phyloP scores from a whole-genome alignment of 2,888 invertebrate species.

The Pteria penguin region DNA sequence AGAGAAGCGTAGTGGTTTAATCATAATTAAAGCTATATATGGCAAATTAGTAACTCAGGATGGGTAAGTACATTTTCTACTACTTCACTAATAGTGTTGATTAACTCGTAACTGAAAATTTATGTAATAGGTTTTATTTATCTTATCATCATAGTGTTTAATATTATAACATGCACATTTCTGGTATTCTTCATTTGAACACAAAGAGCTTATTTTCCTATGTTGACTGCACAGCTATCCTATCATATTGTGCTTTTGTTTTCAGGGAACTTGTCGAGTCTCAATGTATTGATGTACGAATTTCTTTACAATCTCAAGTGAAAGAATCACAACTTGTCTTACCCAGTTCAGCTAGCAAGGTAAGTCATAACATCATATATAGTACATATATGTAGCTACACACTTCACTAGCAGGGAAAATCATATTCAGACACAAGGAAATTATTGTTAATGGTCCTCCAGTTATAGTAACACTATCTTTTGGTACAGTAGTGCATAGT shows the following conservation, averaged over 20 bases:
- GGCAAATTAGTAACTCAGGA: slow-evolving; percentile 75
- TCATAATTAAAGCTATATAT: slow-evolving; percentile 89
- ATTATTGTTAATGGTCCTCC: too few species aligned
- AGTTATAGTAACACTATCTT: neutral
- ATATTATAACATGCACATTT: too few species aligned
- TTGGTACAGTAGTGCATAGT: neutral
- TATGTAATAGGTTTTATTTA: too few species aligned
- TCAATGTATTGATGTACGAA: slow-evolving; percentile 90
- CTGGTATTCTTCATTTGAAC: too few species aligned
- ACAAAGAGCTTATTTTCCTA: too few species aligned
- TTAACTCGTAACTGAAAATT: too few species aligned
- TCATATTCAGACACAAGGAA: too few species aligned
- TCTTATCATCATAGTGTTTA: too few species aligned
- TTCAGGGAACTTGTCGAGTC: slow-evolving; percentile 62
- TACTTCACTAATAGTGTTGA: too few species aligned
- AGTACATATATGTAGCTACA: too few species aligned
- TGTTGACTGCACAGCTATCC: too few species aligned
- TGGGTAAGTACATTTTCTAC: slow-evolving; percentile 43
- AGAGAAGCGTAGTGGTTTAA: slow-evolving; percentile 89
- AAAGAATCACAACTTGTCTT: slow-evolving; percentile 93
- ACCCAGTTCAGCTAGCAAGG: slow-evolving; percentile 90
- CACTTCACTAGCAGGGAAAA: too few species aligned
- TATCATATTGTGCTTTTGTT: neutral
- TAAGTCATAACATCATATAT: slow-evolving; percentile 81
- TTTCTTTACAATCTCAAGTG: slow-evolving; percentile 95